Conservation (phyloP, 2,888 invertebrate species). For the Platerodrilus igneus region DNA sequence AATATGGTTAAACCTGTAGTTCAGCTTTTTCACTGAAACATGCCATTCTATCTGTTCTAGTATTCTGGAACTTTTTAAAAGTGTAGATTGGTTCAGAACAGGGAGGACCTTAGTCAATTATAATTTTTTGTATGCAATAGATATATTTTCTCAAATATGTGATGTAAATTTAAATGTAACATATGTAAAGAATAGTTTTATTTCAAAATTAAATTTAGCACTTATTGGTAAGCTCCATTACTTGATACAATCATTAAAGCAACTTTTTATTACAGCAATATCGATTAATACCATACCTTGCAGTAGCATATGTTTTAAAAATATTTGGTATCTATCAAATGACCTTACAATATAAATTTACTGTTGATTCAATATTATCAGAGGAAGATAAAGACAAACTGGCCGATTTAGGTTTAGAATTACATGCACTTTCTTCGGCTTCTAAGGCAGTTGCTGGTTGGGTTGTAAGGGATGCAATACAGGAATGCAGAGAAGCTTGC, state of each 20-base stretch:
- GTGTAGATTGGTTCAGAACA: no score
- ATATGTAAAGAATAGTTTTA: no score
- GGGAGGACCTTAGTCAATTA: no score
- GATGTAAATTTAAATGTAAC: no score
- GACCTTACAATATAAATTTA: conserved; percentile 24
- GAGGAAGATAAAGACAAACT: conserved; percentile 30
- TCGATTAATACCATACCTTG: conserved; percentile 64
- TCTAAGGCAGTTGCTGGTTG: conserved; percentile 78
- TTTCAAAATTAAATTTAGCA: no score
- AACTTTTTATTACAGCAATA: conserved; percentile 56
- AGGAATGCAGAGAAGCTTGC: conserved; percentile 90
- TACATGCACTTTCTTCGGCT: conserved; percentile 74
- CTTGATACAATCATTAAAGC: no score
- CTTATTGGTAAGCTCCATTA: conserved; percentile 5
- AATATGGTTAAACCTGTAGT: no score
- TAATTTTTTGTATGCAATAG: no score
- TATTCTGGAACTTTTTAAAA: no score
- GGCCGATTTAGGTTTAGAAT: conserved; percentile 49
- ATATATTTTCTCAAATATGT: no score
- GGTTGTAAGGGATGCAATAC: conserved; percentile 81
- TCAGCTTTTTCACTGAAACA: no score
- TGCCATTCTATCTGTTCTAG: no score
- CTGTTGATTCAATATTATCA: conserved; percentile 16
- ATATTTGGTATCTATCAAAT: conserved; percentile 58
- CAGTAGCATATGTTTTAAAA: conserved; percentile 57